Evolutionary conservation across 2,113 vertebrate species (phyloP), one percentile per base, ranked within the genome.

Genomic region (Scophthalmus maximus): DNA sequence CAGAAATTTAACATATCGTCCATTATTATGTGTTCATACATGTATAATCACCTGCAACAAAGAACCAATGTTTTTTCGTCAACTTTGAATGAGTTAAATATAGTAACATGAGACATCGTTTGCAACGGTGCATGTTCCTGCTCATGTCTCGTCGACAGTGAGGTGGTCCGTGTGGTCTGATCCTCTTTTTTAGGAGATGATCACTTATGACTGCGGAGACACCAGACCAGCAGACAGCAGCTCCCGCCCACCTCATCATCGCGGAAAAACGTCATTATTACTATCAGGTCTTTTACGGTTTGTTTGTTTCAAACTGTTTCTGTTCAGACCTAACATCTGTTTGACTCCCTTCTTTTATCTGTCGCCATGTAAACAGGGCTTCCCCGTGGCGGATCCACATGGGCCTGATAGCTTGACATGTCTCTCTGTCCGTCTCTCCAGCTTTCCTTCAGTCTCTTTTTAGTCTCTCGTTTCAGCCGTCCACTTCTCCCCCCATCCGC

Each of bases 391-490:
- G 60, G 63, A 51, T 70, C 60, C 73, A 61, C 71, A 51, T 32
- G 46, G 30, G 51, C 68, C 30, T 59, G 62, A 73, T 72, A 59
- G 58, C 18, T 22, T 6, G 44, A 81, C 64, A 72, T 49, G 68
- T 73, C 49, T 44, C n/a, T 52, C 18, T 73, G 18, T 36, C 47
- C 76, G 58, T 63, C 68, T 29, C 12, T 50, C 51, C 51, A 29
- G 5, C 42, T 63, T 44, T 69, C 42, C 62, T 14, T 76, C 27
- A 14, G 14, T 77, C 64, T 83, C 51, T 77, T 62, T 70, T 64
- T 49, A 44, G 60, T 78, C 58, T 77, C 83, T 83, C 82, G 80
- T 83, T 8, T 29, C 83, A 84, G 76, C 86, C 78, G 74, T 85
- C 78, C 78, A 62, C 73, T 67, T 36, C 59, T 50, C 71, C 47